Conservation (phyloP, 2,113 vertebrate species). For the Galemys pyrenaicus region DNA sequence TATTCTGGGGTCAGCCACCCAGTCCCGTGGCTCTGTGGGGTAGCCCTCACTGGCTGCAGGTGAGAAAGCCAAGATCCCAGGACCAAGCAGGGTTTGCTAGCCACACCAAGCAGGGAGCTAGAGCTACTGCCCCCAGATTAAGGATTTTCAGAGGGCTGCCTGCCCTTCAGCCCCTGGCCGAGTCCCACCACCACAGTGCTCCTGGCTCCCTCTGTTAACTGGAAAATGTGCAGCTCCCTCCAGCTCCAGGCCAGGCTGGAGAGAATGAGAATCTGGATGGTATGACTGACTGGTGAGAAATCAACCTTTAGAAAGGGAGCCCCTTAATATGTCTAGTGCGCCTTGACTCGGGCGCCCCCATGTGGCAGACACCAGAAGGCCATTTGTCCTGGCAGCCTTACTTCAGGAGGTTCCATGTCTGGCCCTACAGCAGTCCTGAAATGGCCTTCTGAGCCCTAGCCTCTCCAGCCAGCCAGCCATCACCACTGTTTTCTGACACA, state of each 20-base stretch:
- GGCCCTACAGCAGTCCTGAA: background rate
- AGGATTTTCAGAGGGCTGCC: background rate
- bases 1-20: background rate
- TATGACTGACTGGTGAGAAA: slow-evolving; percentile 65
- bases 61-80: background rate
- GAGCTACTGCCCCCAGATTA: background rate
- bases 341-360: background rate
- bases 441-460: background rate
- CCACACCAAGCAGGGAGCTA: background rate
- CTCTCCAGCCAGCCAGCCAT: background rate
- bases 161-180: background rate
- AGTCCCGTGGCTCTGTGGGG: too few species aligned
- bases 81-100: background rate
- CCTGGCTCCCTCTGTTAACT: slow-evolving; percentile 65
- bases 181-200: background rate
- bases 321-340: background rate
- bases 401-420: background rate
- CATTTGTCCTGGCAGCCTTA: background rate
- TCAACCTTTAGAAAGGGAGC: slow-evolving; percentile 68
- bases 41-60: background rate
- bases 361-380: background rate
- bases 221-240: slow-evolving; percentile 40
- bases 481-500: background rate
- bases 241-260: slow-evolving; percentile 26
- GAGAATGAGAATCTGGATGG: slow-evolving; percentile 72